These are phyloP conservation scores for Enteromius afrohamiltoni DNA, from an alignment of 2,797 vertebrate genomes.

Conservation along the genomic window DNA sequence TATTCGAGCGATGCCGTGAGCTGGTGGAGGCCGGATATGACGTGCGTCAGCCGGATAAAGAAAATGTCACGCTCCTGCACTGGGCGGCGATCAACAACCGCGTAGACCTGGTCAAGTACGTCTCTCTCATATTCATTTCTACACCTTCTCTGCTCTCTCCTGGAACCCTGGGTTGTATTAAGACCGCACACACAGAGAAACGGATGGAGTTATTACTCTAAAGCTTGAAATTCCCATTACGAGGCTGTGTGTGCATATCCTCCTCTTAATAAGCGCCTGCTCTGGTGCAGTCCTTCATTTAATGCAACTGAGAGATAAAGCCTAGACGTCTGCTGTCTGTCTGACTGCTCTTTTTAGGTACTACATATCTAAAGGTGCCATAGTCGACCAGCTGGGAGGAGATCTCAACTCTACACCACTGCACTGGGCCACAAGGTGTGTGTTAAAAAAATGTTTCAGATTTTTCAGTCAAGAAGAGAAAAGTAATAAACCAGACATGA, in stretches of 20 bases:
- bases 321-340: neutral
- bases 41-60: constrained; percentile 98
- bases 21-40: constrained; percentile 98
- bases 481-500: neutral
- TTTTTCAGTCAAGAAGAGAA: neutral
- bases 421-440: constrained; percentile 97
- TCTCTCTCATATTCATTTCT: constrained; percentile 46
- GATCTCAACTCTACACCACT: constrained; percentile 98
- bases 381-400: constrained; percentile 97
- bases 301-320: neutral
- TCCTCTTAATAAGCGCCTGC: neutral
- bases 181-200: neutral
- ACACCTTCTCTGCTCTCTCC: neutral
- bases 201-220: constrained; percentile 7
- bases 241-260: neutral
- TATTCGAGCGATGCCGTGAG: constrained; percentile 96
- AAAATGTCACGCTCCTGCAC: constrained; percentile 97
- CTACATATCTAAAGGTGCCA: constrained; percentile 98
- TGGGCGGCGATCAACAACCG: constrained; percentile 99
- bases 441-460: neutral
- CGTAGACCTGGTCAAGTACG: constrained; percentile 97
- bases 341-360: constrained; percentile 75
- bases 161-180: neutral
- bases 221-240: constrained; percentile 1
- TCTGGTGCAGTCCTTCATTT: neutral